These are phyloP conservation scores for Luperina testacea DNA, from an alignment of 2,888 invertebrate genomes.

Conservation along the genomic window DNA sequence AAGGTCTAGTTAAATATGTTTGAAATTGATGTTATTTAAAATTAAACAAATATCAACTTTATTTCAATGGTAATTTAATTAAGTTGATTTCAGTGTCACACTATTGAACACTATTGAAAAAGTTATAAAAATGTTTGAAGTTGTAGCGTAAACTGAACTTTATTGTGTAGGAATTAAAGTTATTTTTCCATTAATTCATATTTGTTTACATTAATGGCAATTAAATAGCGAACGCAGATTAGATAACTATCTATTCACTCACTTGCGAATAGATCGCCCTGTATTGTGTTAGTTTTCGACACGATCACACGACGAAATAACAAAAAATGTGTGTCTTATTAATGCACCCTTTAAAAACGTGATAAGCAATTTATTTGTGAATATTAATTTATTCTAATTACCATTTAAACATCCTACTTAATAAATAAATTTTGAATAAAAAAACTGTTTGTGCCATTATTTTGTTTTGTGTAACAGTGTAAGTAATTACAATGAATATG, in stretches of 20 bases:
- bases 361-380: neutral
- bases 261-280: neutral
- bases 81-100: too few species aligned
- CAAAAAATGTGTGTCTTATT: neutral
- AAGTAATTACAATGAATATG: neutral
- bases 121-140: too few species aligned
- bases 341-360: conserved; percentile 3
- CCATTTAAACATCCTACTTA: neutral
- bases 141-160: too few species aligned
- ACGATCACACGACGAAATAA: conserved; percentile 1
- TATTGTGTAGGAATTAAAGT: too few species aligned
- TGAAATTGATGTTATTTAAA: too few species aligned
- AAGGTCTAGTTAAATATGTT: too few species aligned
- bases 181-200: too few species aligned
- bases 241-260: neutral
- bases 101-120: too few species aligned
- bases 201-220: too few species aligned
- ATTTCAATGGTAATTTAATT: too few species aligned
- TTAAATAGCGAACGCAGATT: too few species aligned
- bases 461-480: neutral
- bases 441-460: conserved; percentile 7
- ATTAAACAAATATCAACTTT: too few species aligned
- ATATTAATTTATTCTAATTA: conserved; percentile 1
- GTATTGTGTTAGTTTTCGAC: neutral
- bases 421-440: conserved; percentile 12